These are phyloP conservation scores for Allacma fusca DNA, from an alignment of 2,888 invertebrate genomes.

Conservation along the genomic window DNA sequence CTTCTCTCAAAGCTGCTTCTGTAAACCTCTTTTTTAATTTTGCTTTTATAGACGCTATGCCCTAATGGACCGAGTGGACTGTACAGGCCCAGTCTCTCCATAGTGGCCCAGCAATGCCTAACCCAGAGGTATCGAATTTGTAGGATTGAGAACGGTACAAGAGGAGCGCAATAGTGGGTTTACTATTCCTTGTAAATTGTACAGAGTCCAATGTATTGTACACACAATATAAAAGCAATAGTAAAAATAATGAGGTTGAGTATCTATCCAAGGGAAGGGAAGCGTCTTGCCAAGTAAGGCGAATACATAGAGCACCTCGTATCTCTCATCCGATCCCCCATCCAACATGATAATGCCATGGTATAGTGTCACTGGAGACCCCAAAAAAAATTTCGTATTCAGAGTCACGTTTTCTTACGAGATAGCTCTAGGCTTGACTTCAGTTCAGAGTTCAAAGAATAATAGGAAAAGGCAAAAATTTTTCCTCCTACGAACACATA, in stretches of 20 bases:
- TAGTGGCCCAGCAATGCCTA: no score
- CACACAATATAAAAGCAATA: background rate
- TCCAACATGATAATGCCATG: background rate
- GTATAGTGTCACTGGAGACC: conserved; percentile 1
- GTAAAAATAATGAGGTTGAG: background rate
- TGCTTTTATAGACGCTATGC: no score
- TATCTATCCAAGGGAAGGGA: background rate
- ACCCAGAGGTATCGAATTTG: no score
- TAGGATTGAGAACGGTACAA: no score
- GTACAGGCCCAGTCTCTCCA: no score
- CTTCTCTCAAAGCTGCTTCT: no score
- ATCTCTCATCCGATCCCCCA: background rate
- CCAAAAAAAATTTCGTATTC: conserved; percentile 36
- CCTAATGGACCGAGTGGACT: no score
- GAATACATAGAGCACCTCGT: conserved; percentile 4
- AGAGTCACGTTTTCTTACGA: conserved; percentile 21
- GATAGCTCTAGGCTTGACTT: conserved; percentile 26
- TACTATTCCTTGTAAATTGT: no score
- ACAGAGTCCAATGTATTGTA: no score
- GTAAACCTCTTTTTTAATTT: no score
- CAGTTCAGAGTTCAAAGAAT: conserved; percentile 31
- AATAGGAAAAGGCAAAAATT: background rate
- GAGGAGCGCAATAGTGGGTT: no score
- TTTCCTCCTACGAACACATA: background rate
- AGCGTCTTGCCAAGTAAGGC: background rate